Evolutionary conservation across 2,888 invertebrate genomes (phyloP).

Genomic region (Plebejus argus): DNA sequence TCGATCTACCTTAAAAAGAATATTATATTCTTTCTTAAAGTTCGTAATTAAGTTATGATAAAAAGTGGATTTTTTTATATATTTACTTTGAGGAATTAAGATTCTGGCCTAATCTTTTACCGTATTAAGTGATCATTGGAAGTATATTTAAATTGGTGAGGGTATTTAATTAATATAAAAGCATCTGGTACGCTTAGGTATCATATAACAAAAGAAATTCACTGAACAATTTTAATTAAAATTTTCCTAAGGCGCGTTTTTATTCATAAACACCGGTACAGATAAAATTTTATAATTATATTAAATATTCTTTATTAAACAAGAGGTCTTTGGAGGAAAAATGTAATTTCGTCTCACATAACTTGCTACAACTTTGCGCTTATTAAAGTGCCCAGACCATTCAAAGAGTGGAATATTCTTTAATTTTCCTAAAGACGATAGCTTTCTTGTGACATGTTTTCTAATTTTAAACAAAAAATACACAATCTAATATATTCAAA

Average conservation of each 20-base stretch:
- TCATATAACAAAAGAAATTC: constrained; percentile 28
- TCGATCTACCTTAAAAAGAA: background rate
- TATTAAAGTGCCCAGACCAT: background rate
- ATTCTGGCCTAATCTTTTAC: background rate
- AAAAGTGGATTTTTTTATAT: background rate
- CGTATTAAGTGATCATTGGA: constrained; percentile 1
- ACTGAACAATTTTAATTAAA: constrained; percentile 25
- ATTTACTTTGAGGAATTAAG: background rate
- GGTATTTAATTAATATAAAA: constrained; percentile 3
- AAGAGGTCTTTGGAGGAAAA: background rate
- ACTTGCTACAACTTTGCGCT: background rate
- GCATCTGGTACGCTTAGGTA: constrained; percentile 12
- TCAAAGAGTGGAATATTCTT: background rate
- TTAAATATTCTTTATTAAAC: constrained; percentile 19
- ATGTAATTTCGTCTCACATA: constrained; percentile 11
- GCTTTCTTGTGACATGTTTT: background rate
- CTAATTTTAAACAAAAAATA: background rate
- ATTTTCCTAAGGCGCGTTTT: background rate
- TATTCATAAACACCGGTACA: constrained; percentile 1
- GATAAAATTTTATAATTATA: constrained; percentile 11
- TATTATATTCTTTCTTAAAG: too few relatives aligned
- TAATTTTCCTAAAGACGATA: background rate
- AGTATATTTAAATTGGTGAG: background rate
- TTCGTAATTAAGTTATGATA: background rate
- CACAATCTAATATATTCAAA: background rate